Percentiles rank a stretch among this genome's conserved stretches.
These are phyloP conservation scores for Monomorium pharaonis DNA, from an alignment of 1,140 invertebrate genomes.

Conservation along the genomic window DNA sequence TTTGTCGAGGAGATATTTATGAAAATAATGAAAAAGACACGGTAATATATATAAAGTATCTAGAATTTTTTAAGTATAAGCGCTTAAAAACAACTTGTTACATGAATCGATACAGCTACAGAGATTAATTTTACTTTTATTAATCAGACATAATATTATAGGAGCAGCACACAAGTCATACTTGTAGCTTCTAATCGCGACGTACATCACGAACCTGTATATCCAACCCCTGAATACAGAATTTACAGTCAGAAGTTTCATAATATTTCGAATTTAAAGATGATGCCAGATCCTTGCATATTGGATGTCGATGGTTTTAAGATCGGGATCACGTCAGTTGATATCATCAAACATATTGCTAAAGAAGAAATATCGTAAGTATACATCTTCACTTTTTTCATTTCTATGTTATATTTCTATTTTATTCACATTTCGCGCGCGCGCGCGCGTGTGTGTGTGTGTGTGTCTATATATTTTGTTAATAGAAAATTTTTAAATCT, in stretches of 20 bases:
- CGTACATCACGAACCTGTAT: conserved; percentile 91
- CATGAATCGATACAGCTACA: background rate
- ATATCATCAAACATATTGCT: conserved; percentile 92
- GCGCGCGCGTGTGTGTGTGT: too few species aligned
- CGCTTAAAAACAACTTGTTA: background rate
- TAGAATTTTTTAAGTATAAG: background rate
- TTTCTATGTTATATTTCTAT: too few species aligned
- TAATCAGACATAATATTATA: conserved; percentile 78
- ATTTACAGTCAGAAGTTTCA: conserved; percentile 72
- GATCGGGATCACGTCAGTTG: conserved; percentile 92
- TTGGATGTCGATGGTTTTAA: conserved; percentile 91
- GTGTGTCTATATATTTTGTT: conserved; percentile 16
- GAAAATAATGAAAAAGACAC: conserved; percentile 85
- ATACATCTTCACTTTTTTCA: too few species aligned
- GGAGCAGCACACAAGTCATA: conserved; percentile 89
- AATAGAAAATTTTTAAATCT: background rate
- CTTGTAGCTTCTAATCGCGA: conserved; percentile 92
- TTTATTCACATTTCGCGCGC: too few species aligned
- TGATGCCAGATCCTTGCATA: conserved; percentile 92
- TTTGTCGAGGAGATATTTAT: conserved; percentile 89
- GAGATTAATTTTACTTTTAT: background rate
- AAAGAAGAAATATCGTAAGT: conserved; percentile 92
- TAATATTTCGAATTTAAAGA: conserved; percentile 85
- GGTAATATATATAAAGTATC: background rate
- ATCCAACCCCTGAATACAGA: conserved; percentile 91